These are phyloP conservation scores for Tarsius wallacei DNA, from an alignment of 2,797 vertebrate species.

Conservation along the genomic window DNA sequence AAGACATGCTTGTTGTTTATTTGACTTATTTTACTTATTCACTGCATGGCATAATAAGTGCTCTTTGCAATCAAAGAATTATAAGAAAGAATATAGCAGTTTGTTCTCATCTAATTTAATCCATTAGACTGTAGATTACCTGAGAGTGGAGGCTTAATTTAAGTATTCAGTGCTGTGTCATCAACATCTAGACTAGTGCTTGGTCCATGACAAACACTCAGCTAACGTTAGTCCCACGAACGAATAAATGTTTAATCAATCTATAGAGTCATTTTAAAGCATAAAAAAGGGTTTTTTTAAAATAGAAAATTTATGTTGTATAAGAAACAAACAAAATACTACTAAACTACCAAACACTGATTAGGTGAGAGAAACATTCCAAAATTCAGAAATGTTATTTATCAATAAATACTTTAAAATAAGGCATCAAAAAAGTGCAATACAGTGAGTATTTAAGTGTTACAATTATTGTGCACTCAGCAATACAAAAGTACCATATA, in stretches of 20 bases:
- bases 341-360: neutral
- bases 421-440: neutral
- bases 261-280: neutral
- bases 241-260: neutral
- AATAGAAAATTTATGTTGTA: neutral
- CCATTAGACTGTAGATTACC: neutral
- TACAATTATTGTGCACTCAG: neutral
- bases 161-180: neutral
- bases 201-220: neutral
- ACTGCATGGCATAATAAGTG: neutral
- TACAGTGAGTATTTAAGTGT: neutral
- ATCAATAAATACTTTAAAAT: neutral
- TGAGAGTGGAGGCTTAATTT: neutral
- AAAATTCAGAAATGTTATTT: conserved; percentile 23
- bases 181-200: neutral
- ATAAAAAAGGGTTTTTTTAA: neutral
- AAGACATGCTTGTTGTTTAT: neutral
- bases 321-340: neutral
- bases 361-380: neutral
- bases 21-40: neutral
- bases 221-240: neutral
- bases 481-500: neutral
- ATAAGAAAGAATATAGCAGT: neutral
- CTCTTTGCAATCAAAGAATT: neutral
- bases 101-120: neutral